Conservation (phyloP, 2,888 invertebrate genomes). For the Neria commutata region DNA sequence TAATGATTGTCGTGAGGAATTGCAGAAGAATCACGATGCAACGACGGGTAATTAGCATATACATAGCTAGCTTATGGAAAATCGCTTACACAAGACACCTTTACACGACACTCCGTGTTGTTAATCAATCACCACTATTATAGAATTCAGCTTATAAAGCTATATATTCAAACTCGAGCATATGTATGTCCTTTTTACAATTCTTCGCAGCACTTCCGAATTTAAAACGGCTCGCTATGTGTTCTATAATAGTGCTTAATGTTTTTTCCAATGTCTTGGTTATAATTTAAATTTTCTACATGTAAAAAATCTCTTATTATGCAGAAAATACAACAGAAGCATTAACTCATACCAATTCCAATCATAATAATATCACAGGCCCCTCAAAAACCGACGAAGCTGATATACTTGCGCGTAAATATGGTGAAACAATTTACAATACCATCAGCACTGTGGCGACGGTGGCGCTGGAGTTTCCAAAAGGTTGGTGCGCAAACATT, state of each 20-base stretch:
- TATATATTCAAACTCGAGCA: constrained; percentile 3
- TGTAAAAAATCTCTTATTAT: too few relatives aligned
- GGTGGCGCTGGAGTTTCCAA: constrained; percentile 72
- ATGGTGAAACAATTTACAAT: constrained; percentile 75
- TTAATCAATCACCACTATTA: too few relatives aligned
- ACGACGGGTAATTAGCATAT: constrained; percentile 49
- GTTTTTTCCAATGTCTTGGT: constrained; percentile 12
- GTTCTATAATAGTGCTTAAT: too few relatives aligned
- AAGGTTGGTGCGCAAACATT: constrained; percentile 63
- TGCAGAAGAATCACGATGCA: constrained; percentile 47
- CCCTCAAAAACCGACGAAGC: constrained; percentile 57
- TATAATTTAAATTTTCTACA: not conserved
- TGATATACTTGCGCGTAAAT: constrained; percentile 68
- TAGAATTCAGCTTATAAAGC: too few relatives aligned
- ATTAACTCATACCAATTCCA: constrained; percentile 40
- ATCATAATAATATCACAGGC: constrained; percentile 50
- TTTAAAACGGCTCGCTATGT: too few relatives aligned
- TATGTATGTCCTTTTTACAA: constrained; percentile 19
- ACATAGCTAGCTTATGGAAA: too few relatives aligned
- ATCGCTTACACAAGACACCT: too few relatives aligned
- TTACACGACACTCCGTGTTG: too few relatives aligned
- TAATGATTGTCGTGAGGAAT: constrained; percentile 67
- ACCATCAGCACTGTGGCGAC: constrained; percentile 74
- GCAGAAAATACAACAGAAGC: constrained; percentile 35
- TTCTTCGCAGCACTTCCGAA: too few relatives aligned